Percentiles rank a stretch among this genome's conserved stretches.
Evolutionary conservation across 2,113 vertebrate species (phyloP).

Genomic region (Pelecanoides urinatrix): DNA sequence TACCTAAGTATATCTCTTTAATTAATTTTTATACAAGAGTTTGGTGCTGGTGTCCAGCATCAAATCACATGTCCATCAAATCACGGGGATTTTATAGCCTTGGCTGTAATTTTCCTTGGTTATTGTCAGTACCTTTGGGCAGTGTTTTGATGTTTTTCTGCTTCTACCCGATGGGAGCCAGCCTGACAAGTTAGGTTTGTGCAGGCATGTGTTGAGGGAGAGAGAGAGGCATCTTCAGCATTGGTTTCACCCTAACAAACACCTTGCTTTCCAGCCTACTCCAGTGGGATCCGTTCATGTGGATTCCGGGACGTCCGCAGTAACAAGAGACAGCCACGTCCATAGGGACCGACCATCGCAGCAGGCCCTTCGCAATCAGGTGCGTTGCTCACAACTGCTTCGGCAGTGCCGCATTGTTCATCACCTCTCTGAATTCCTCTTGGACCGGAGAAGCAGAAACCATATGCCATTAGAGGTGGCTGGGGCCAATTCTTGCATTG

Average conservation of each 20-base stretch:
- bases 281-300: conserved; percentile 93
- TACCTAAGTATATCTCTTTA: background rate
- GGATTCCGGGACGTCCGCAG: conserved; percentile 90
- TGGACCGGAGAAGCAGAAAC: background rate
- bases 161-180: background rate
- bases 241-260: background rate
- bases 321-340: conserved; percentile 90
- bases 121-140: background rate
- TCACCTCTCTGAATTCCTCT: background rate
- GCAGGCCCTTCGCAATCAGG: conserved; percentile 93
- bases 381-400: conserved; percentile 39
- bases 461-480: background rate
- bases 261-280: conserved; percentile 83
- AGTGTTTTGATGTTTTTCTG: background rate
- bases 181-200: background rate
- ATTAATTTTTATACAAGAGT: background rate
- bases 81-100: background rate
- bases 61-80: background rate
- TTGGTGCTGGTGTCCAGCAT: background rate
- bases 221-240: background rate
- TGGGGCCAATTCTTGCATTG: background rate
- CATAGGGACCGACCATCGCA: conserved; percentile 91
- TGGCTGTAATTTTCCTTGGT: background rate
- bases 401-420: background rate
- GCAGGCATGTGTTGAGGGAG: background rate